These are phyloP conservation scores for Helarctos malayanus DNA, from an alignment of 2,797 vertebrate species.

Conservation along the genomic window DNA sequence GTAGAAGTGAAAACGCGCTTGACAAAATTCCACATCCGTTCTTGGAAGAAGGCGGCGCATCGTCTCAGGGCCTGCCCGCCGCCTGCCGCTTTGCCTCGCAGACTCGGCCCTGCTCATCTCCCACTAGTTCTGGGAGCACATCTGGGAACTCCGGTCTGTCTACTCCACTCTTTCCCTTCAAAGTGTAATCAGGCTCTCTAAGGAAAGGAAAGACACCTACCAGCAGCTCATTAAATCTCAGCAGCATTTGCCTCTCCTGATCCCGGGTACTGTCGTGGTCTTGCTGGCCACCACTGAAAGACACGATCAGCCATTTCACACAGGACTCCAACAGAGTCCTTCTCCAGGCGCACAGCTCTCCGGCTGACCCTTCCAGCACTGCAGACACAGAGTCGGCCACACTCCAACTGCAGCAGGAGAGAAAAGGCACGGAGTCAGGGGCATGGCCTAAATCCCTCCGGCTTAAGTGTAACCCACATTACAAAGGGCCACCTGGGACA, in stretches of 20 bases:
- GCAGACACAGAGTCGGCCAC: slow-evolving; percentile 92
- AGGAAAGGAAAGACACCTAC: slow-evolving; percentile 86
- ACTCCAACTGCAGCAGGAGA: slow-evolving; percentile 91
- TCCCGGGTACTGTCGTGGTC: slow-evolving; percentile 80
- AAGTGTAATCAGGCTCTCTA: too few relatives aligned
- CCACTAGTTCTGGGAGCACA: neutral
- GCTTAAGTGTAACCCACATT: accelerated
- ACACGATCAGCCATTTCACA: slow-evolving; percentile 90
- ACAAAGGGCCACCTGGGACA: neutral
- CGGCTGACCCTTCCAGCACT: slow-evolving; percentile 87
- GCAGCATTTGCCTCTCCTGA: slow-evolving; percentile 91
- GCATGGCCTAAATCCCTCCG: accelerated
- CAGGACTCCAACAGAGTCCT: slow-evolving; percentile 90
- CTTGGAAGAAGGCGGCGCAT: too few relatives aligned
- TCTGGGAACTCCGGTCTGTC: neutral
- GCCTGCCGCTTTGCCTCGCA: neutral
- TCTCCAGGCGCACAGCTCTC: slow-evolving; percentile 91
- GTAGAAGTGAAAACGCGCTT: neutral
- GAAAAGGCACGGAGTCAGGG: neutral
- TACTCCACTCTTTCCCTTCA: neutral
- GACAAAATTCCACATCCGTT: neutral
- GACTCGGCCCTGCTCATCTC: neutral
- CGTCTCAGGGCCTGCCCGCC: neutral
- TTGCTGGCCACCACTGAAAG: slow-evolving; percentile 89
- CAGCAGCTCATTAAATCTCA: slow-evolving; percentile 90